A percentile compares a stretch with the other conserved stretches of the same genome.
These are phyloP conservation scores for Zoanthus sansibaricus DNA, from an alignment of 92 coral and sea anemone species.

Conservation along the genomic window DNA sequence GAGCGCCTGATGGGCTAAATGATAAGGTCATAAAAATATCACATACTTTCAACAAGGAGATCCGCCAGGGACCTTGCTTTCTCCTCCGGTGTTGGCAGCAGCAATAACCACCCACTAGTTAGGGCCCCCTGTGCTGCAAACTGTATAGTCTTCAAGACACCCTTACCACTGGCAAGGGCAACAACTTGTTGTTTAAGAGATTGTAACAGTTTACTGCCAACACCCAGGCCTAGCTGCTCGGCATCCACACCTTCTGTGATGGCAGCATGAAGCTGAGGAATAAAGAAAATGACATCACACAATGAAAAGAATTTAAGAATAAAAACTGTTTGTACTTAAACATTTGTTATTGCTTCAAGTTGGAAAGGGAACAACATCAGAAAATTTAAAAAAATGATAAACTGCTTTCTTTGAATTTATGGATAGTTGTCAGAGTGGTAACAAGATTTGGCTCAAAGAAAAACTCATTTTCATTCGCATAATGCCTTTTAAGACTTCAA, in stretches of 20 bases:
- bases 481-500: too few relatives aligned
- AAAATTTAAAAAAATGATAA: too few relatives aligned
- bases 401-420: too few relatives aligned
- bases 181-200: slow-evolving; percentile 97
- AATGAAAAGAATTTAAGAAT: neutral
- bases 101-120: slow-evolving; percentile 93
- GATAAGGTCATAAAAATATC: neutral
- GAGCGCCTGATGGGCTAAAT: neutral
- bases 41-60: slow-evolving; percentile 87
- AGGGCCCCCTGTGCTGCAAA: slow-evolving; percentile 96
- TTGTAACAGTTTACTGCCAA: slow-evolving; percentile 96
- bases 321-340: neutral
- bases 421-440: too few relatives aligned
- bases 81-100: slow-evolving; percentile 98
- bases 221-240: slow-evolving; percentile 91
- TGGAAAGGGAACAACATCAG: too few relatives aligned
- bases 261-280: slow-evolving; percentile 91
- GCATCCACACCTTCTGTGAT: slow-evolving; percentile 89
- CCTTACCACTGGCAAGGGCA: slow-evolving; percentile 93
- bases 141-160: slow-evolving; percentile 95
- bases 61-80: slow-evolving; percentile 93
- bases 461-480: too few relatives aligned
- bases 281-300: neutral
- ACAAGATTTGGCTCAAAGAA: too few relatives aligned
- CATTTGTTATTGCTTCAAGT: too few relatives aligned